Evolutionary conservation across 2,113 vertebrate genomes (phyloP).

Genomic region (Ptychochromis oligacanthus): DNA sequence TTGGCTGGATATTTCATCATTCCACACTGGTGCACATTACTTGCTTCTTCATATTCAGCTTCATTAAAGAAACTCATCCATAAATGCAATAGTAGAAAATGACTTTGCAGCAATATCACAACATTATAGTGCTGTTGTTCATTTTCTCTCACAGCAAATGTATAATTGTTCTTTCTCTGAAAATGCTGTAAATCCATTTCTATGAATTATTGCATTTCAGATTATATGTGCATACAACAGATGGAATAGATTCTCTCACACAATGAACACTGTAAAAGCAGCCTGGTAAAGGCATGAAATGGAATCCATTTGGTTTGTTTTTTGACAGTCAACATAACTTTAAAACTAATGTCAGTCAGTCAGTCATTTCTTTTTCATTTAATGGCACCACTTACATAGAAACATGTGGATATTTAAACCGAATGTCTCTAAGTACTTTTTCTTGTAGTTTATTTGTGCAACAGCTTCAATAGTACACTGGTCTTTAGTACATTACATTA

Average conservation of each 20-base stretch:
- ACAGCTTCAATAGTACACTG: background rate
- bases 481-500: background rate
- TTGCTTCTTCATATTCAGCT: conserved; percentile 18
- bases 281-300: background rate
- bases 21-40: conserved; percentile 21
- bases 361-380: background rate
- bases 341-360: background rate
- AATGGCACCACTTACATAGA: background rate
- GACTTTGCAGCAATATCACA: conserved; percentile 21
- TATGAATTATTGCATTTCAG: background rate
- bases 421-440: background rate
- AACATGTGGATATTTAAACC: background rate
- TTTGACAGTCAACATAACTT: background rate
- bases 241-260: background rate
- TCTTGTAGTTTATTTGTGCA: background rate
- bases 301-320: background rate
- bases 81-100: conserved; percentile 30
- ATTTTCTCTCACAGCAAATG: background rate
- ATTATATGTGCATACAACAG: background rate
- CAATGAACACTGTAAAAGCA: background rate
- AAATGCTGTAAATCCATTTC: background rate
- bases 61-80: conserved; percentile 27
- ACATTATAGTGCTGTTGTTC: background rate
- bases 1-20: background rate
- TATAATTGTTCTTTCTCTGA: background rate